phyloP scores from a whole-genome alignment of 2,113 vertebrate genomes.

The Hemiprocne comata region DNA sequence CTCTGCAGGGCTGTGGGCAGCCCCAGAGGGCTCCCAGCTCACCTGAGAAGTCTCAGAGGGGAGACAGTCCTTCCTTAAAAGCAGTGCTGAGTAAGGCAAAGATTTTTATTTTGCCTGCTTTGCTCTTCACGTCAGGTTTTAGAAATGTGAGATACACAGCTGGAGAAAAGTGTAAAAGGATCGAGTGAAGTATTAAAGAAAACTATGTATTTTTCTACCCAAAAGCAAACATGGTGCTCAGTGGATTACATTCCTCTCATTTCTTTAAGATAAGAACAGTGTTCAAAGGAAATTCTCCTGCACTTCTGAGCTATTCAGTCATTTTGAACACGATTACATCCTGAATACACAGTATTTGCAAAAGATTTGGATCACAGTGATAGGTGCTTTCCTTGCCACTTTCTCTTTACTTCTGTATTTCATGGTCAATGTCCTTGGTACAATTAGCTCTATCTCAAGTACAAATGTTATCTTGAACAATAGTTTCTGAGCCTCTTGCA shows the following conservation, averaged over 20 bases:
- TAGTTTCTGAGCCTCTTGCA: neutral
- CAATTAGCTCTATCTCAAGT: constrained; percentile 45
- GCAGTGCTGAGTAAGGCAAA: neutral
- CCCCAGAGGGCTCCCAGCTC: neutral
- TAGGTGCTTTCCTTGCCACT: constrained; percentile 23
- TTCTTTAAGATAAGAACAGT: constrained; percentile 43
- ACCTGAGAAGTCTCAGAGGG: neutral
- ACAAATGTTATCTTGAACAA: constrained; percentile 31
- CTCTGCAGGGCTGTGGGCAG: fast-evolving
- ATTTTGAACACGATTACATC: constrained; percentile 29
- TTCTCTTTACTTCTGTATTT: constrained; percentile 48
- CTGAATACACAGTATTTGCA: constrained; percentile 50
- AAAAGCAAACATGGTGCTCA: constrained; percentile 34
- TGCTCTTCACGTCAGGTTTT: neutral
- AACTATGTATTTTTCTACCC: neutral
- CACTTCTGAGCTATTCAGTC: constrained; percentile 10
- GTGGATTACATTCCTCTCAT: constrained; percentile 35
- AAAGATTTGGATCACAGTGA: constrained; percentile 21
- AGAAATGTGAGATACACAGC: neutral
- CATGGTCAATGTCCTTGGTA: neutral
- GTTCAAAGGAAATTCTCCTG: constrained; percentile 43
- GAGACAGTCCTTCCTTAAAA: neutral
- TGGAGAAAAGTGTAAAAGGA: neutral
- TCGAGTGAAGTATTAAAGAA: constrained; percentile 12
- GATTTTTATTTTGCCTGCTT: neutral